Evolutionary conservation across 2,797 vertebrate genomes (phyloP), one percentile per base, ranked within the genome.

Genomic region (Eidolon dupreanum): DNA sequence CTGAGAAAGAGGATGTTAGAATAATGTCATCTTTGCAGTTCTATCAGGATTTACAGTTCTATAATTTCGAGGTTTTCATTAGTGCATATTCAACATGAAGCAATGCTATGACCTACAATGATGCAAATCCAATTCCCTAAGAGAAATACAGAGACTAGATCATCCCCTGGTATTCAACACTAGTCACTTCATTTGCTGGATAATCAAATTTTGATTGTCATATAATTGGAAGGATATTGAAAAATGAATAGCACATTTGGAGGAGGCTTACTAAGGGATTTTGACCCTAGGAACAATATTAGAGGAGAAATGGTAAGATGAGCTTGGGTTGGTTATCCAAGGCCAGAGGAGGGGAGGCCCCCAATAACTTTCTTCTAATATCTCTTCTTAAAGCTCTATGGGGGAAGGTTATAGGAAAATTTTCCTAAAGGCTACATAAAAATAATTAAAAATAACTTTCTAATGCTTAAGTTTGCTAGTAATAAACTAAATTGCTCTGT

Each of bases 151-250:
- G 36, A 93, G 70, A 82, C 38, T 33, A 41, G 70, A 59, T 88
- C 33, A 68, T 55, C 16, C 16, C 20, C 82, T 1, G 11, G 17
- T 36, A 63, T 82, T 79, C 16, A 94, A 59, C 55, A 65, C 20
- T 63, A 71, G 19, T 71, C 17, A 59, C 12, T 82, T 74, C 16
- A 41, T 84, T 71, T 92, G 61, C 26, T 94, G 20, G 65, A 81
- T 61, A 85, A 59, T 90, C 38, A 84, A 53, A 43, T 92, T 90
- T 61, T 74, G 41, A 13, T 28, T 95, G 41, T 33, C 71, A 91
- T 75, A 7, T 90, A 65, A 85, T 94, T 88, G 93, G 77, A 95
- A 93, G 19, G 43, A 55, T 79, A 61, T 15, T 93, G 55, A 65
- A 94, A 93, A 88, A 77, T 43, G 46, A 73, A 79, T 63, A 49